Conservation (phyloP, 2,113 vertebrate genomes). For the Cercocebus atys region DNA sequence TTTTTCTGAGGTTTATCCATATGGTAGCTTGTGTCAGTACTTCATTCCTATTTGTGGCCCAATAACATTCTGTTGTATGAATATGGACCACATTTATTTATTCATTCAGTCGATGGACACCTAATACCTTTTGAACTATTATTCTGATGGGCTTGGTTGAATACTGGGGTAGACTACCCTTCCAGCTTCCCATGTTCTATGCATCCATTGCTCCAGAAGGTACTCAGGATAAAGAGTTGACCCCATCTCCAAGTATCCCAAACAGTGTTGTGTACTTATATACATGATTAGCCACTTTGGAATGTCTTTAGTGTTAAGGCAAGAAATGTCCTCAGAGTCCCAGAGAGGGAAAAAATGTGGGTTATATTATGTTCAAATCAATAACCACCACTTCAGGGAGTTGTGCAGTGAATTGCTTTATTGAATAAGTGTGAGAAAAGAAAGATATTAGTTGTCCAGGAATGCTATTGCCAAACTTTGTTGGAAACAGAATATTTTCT, state of each 20-base stretch:
- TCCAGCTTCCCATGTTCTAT: neutral
- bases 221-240: neutral
- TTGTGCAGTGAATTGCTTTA: constrained; percentile 63
- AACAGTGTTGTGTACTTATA: neutral
- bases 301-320: constrained; percentile 44
- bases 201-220: neutral
- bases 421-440: constrained; percentile 71
- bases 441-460: constrained; percentile 66
- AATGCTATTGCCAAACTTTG: constrained; percentile 72
- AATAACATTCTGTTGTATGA: neutral
- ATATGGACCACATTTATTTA: neutral
- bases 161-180: neutral
- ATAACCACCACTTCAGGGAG: constrained; percentile 43
- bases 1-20: neutral
- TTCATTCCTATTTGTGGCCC: neutral
- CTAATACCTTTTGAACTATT: neutral
- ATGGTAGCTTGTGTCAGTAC: neutral
- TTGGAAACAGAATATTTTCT: constrained; percentile 69
- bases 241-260: neutral
- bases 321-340: constrained; percentile 6
- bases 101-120: neutral
- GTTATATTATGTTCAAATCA: constrained; percentile 59
- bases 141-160: neutral
- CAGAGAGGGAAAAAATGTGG: neutral
- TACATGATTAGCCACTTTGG: neutral